Percentiles rank a stretch among this genome's conserved stretches.
These are phyloP conservation scores for Ditylenchus weischeri DNA, from an alignment of 2,888 invertebrate genomes.

Conservation along the genomic window DNA sequence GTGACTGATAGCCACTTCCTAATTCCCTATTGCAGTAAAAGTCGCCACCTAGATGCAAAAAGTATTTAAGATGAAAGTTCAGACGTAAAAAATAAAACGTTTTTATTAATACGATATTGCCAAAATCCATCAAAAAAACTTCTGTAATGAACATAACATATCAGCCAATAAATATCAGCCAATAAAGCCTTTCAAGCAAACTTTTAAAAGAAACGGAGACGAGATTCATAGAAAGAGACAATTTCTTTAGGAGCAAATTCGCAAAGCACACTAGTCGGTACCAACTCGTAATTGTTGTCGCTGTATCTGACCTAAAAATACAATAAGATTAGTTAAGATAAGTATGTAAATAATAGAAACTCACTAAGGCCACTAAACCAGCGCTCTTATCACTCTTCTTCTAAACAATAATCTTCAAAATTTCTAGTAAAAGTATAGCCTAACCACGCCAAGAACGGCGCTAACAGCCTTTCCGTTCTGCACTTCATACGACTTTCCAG, in stretches of 20 bases:
- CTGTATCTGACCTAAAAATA: conserved; percentile 22
- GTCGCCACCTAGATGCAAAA: too few relatives aligned
- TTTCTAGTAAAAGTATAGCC: not conserved
- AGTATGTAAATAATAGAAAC: not conserved
- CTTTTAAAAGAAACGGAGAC: conserved; percentile 27
- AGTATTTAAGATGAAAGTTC: not conserved
- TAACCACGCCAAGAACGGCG: conserved; percentile 17
- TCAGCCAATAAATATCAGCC: not conserved
- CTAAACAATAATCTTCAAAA: not conserved
- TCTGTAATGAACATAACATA: not conserved
- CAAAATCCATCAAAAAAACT: too few relatives aligned
- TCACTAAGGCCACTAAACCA: conserved; percentile 14
- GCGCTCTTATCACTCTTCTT: conserved; percentile 9
- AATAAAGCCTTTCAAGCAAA: not conserved
- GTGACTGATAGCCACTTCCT: too few relatives aligned
- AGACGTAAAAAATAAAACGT: not conserved
- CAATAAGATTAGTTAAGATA: not conserved
- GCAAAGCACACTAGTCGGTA: conserved; percentile 20
- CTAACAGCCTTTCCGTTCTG: conserved; percentile 22
- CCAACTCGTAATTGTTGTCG: conserved; percentile 25
- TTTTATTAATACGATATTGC: too few relatives aligned
- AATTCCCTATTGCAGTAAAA: too few relatives aligned
- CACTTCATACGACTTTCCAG: conserved; percentile 21
- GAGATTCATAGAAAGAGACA: conserved; percentile 18
- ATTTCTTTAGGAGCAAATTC: conserved; percentile 14